Evolutionary conservation across 2,113 vertebrate genomes (phyloP).

Genomic region (Planiliza haematocheilus): DNA sequence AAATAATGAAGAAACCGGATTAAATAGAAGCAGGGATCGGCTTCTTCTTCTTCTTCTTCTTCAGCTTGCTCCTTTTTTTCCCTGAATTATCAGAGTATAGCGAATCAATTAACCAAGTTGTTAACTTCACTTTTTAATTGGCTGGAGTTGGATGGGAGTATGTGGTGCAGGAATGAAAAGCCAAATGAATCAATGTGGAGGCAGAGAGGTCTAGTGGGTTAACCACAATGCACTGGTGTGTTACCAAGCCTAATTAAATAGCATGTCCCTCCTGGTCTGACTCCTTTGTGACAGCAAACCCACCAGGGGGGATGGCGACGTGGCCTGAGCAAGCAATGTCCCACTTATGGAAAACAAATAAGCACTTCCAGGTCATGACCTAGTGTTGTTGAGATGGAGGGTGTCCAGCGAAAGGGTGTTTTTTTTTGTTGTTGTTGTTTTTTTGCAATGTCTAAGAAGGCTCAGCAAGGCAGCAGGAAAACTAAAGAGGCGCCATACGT

Average conservation of each 20-base stretch:
- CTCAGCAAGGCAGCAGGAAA: not conserved
- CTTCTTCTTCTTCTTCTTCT: not conserved
- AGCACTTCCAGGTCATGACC: constrained; percentile 65
- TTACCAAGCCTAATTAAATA: constrained; percentile 83
- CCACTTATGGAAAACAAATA: constrained; percentile 64
- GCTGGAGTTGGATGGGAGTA: constrained; percentile 62
- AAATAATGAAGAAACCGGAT: not conserved
- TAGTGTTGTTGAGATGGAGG: constrained; percentile 23
- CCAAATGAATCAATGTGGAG: constrained; percentile 65
- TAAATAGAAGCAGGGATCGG: not conserved
- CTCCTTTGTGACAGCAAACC: constrained; percentile 54
- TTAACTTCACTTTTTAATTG: constrained; percentile 88
- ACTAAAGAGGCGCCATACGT: not conserved
- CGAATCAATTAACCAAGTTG: constrained; percentile 84
- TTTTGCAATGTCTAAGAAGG: constrained; percentile 7
- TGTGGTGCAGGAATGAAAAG: constrained; percentile 43
- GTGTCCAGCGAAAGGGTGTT: not conserved
- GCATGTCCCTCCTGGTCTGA: constrained; percentile 58
- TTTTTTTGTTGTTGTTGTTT: not conserved
- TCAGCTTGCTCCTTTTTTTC: constrained; percentile 37
- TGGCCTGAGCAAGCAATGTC: constrained; percentile 30
- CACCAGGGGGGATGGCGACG: constrained; percentile 1
- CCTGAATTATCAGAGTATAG: constrained; percentile 66
- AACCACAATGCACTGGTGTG: constrained; percentile 77
- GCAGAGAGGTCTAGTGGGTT: constrained; percentile 65